Evolutionary conservation across 1,140 invertebrate species (phyloP), one percentile per base, ranked within the genome.

Genomic region (Brachionus rotundiformis): DNA sequence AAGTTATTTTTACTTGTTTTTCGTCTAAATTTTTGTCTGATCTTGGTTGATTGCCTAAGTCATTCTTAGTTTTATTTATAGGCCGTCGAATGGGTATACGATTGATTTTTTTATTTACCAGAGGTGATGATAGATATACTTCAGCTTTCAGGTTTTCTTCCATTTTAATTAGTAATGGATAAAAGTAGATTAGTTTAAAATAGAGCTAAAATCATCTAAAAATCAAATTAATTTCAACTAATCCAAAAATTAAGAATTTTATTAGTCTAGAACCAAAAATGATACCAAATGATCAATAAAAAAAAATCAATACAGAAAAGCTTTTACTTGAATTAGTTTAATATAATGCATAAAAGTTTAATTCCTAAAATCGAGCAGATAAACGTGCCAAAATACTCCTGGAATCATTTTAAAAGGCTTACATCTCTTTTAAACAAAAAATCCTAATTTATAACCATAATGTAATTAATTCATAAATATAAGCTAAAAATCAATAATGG

Each of bases 401-500:
- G 39, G n/a, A 41, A 41, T 41, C 39, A 41, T 41, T 13, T 41
- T 41, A 41, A 13, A 41, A 36, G n/a, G 47, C 47, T 54, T 19
- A 54, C n/a, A 54, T 54, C 8, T 54, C 47, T 54, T 54, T 54
- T 7, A 19, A 7, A 54, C n/a, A 8, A 19, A 54, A 54, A 19
- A 54, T 54, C 47, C 8, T n/a, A n/a, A n/a, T n/a, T n/a, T n/a
- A n/a, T n/a, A n/a, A n/a, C n/a, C n/a, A n/a, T n/a, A n/a, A n/a
- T n/a, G n/a, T 54, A 54, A 54, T 54, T 54, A 54, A 54, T 54
- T 54, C 47, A 54, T 54, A 54, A 54, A 54, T 54, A 1, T 54
- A 23, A 54, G 47, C 47, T 54, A 54, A 54, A 54, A 54, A 54
- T 54, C 47, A 54, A 54, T 54, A 54, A 54, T 19, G 1, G 8